Percentiles rank a stretch among this genome's conserved stretches.
Evolutionary conservation across 2,888 invertebrate genomes (phyloP).

Genomic region (Pardosa pseudoannulata): DNA sequence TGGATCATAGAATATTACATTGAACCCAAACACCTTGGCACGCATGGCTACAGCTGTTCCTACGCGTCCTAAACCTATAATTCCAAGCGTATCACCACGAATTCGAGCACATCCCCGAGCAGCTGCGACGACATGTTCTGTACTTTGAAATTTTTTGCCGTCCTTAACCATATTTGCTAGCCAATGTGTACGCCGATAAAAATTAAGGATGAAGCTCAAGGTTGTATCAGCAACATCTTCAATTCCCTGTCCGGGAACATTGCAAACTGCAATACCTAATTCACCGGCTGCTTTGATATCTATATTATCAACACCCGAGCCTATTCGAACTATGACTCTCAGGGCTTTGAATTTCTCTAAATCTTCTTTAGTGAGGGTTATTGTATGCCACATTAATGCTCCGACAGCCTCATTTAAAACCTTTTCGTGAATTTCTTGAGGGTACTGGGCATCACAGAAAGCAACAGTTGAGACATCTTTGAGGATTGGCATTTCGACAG

Average conservation of each 20-base stretch:
- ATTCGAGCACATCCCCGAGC: slow-evolving; percentile 96
- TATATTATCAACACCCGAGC: too few species aligned
- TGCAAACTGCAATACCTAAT: slow-evolving; percentile 99
- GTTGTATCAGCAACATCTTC: slow-evolving; percentile 99
- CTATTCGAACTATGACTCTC: too few species aligned
- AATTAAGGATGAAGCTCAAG: slow-evolving; percentile 97
- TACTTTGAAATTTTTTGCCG: slow-evolving; percentile 98
- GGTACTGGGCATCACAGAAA: slow-evolving; percentile 99
- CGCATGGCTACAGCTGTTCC: slow-evolving; percentile 98
- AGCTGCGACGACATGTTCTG: slow-evolving; percentile 94
- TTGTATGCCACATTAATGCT: slow-evolving; percentile 99
- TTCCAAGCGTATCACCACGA: slow-evolving; percentile 98
- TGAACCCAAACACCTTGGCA: slow-evolving; percentile 99
- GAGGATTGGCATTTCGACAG: slow-evolving; percentile 99
- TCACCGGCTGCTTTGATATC: too few species aligned
- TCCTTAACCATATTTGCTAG: slow-evolving; percentile 98
- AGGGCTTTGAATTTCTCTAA: too few species aligned
- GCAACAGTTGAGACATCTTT: slow-evolving; percentile 99
- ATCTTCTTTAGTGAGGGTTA: too few species aligned
- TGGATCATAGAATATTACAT: slow-evolving; percentile 99
- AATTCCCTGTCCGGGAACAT: slow-evolving; percentile 99
- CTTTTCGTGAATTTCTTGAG: slow-evolving; percentile 99
- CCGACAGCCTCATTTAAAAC: slow-evolving; percentile 99
- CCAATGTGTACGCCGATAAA: slow-evolving; percentile 99
- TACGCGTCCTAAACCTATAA: slow-evolving; percentile 96